Base-by-base conservation (phyloP, 2,888 invertebrate species). In the Halictus ligatus region DNA sequence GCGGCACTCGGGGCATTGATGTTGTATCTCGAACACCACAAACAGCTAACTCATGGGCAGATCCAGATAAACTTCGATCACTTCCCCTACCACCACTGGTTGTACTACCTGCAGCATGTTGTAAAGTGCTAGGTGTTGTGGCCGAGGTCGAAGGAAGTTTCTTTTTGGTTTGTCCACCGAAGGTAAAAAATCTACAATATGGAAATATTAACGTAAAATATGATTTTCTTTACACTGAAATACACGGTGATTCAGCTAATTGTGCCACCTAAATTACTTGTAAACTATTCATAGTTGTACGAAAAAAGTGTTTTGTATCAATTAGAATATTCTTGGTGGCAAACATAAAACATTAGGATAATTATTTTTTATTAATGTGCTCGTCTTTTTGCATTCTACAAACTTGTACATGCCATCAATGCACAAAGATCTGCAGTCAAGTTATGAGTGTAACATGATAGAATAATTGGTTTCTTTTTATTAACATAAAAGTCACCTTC, bases 161-260 rank as follows among this genome's bases (percentile, higher is more conserved):
- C 95, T 98, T 98, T 95, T 98, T 98, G 82, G 98, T 97, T 92
- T 97, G 98, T 43, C 97, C 98, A 50, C 98, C 98, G 95, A 99
- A 99, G 92, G 97, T 97, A 95, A 99, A 99, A 96, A 99, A 99
- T 93, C 98, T 98, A 73, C 1, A 60, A 75, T 18, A 72, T n/a
- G 1, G 25, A 54, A 18, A 64, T 29, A 15, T 64, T 29, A 25
- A 15, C 15, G 18, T n/a, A 5, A 77, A 40, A 5, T 18, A 54
- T 48, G 43, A 25, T 29, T 12, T 21, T 25, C n/a, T n/a, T 12
- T 2, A 8, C 35, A 29, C 7, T 18, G 67, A 35, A 67, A 29
- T 15, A 58, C n/a, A 3, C 3, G 54, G n/a, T 21, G n/a, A 58
- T 10, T 58, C n/a, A 21, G 21, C 21, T 50, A 50, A 50, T 2